Evolutionary conservation across 2,113 vertebrate species (phyloP).

Genomic region (Dolichallabes microphthalmus): DNA sequence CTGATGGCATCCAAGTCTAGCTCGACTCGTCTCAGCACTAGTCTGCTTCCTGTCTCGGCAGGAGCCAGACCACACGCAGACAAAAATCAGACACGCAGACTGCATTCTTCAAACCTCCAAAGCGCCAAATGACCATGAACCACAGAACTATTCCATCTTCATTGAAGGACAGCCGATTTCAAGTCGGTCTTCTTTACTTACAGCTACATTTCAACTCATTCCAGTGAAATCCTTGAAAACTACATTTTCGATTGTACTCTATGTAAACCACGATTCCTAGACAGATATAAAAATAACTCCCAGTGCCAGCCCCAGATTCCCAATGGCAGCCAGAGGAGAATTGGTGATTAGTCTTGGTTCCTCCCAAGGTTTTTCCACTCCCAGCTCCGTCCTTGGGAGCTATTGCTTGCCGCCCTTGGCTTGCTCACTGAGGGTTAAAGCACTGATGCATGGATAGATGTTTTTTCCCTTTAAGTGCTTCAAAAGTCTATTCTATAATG

Average conservation of each 20-base stretch:
- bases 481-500: neutral
- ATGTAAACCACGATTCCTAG: neutral
- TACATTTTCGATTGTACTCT: neutral
- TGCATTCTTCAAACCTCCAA: conserved; percentile 24
- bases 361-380: neutral
- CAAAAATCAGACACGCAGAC: conserved; percentile 14
- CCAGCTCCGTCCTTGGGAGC: neutral
- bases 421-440: neutral
- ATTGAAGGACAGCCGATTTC: conserved; percentile 23
- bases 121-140: conserved; percentile 24
- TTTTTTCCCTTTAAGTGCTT: neutral
- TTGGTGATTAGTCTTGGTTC: conserved; percentile 20
- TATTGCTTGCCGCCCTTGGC: neutral
- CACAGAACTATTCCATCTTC: neutral
- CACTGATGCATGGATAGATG: neutral
- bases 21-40: conserved; percentile 21
- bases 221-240: neutral
- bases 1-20: conserved; percentile 21
- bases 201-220: neutral
- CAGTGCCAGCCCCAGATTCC: conserved; percentile 20
- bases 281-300: conserved; percentile 18
- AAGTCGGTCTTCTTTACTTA: conserved; percentile 27
- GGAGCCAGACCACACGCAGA: conserved; percentile 25
- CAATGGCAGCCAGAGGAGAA: conserved; percentile 16
- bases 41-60: conserved; percentile 33